phyloP scores from a whole-genome alignment of 1,140 invertebrate genomes.

The Drosophila kurseongensis region DNA sequence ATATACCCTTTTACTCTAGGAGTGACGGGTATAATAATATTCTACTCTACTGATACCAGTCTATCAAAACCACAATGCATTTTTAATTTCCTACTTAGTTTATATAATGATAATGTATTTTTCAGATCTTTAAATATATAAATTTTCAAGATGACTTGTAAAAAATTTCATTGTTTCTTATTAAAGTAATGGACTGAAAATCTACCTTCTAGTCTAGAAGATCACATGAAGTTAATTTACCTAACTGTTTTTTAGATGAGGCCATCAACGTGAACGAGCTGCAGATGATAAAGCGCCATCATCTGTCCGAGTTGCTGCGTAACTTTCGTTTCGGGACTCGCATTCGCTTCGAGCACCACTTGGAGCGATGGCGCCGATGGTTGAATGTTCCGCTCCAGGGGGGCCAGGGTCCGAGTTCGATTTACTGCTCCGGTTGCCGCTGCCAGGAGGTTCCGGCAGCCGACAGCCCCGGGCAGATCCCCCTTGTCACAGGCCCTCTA shows the following conservation, averaged over 20 bases:
- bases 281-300: slow-evolving; percentile 72
- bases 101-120: too few species aligned
- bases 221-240: too few species aligned
- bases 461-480: slow-evolving; percentile 9
- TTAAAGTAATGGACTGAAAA: too few species aligned
- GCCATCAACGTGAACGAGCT: slow-evolving; percentile 73
- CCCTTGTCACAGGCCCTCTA: neutral
- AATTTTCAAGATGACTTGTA: too few species aligned
- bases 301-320: slow-evolving; percentile 58
- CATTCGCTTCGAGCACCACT: slow-evolving; percentile 69
- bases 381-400: slow-evolving; percentile 61
- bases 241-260: slow-evolving; percentile 48
- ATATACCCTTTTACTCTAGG: too few species aligned
- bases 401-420: neutral
- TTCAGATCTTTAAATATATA: too few species aligned
- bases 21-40: too few species aligned
- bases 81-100: too few species aligned
- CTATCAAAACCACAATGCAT: too few species aligned
- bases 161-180: too few species aligned
- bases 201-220: neutral
- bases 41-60: too few species aligned
- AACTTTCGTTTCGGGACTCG: slow-evolving; percentile 67
- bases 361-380: slow-evolving; percentile 76
- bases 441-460: slow-evolving; percentile 19
- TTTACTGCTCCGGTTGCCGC: slow-evolving; percentile 52